phyloP scores from a whole-genome alignment of 1,140 invertebrate species.

The Riptortus pedestris region DNA sequence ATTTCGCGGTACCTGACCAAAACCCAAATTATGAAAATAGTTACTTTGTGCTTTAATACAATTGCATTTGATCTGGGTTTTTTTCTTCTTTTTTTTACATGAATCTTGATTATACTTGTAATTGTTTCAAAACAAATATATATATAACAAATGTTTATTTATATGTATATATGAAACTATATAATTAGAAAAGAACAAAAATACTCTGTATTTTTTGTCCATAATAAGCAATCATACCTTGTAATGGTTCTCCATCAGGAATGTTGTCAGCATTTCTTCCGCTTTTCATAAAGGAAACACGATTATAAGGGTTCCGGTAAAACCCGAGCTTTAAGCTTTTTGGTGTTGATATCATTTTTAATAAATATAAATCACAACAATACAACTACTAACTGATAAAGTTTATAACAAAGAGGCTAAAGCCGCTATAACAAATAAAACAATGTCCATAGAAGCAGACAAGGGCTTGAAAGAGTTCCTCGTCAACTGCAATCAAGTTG shows the following conservation, averaged over 20 bases:
- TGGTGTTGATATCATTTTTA: conserved; percentile 28
- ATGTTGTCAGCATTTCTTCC: conserved; percentile 30
- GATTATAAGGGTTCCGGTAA: conserved; percentile 27
- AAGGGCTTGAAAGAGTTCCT: neutral
- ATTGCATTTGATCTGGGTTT: too few species aligned
- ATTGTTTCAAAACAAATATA: too few species aligned
- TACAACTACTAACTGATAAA: neutral
- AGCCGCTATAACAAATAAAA: neutral
- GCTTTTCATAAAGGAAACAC: conserved; percentile 30
- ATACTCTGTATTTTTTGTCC: too few species aligned
- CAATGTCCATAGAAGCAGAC: neutral
- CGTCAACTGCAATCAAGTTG: neutral
- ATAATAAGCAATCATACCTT: conserved; percentile 29
- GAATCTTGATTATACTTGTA: too few species aligned
- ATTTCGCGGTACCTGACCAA: too few species aligned
- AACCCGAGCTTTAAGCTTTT: conserved; percentile 28
- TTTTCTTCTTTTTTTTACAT: too few species aligned
- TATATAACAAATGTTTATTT: too few species aligned
- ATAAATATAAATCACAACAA: neutral
- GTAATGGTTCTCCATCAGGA: conserved; percentile 28
- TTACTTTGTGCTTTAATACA: too few species aligned
- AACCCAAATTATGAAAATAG: too few species aligned
- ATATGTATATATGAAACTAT: too few species aligned
- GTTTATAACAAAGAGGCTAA: neutral
- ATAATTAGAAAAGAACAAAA: too few species aligned